phyloP scores from a whole-genome alignment of 1,140 invertebrate species.

The Archivesica marissinica region DNA sequence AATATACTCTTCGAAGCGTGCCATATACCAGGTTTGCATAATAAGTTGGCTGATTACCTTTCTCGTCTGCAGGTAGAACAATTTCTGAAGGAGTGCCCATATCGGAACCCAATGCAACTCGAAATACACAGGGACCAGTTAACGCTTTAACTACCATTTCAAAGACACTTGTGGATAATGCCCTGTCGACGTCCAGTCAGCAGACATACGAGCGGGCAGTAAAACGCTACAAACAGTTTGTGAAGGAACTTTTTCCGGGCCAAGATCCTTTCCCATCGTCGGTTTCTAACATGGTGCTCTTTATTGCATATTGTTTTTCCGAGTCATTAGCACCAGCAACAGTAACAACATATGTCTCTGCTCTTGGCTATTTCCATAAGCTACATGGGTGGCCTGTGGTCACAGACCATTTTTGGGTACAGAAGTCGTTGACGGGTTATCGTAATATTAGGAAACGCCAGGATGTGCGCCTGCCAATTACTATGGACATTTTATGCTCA shows the following conservation, averaged over 20 bases:
- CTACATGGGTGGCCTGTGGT: too few relatives aligned
- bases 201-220: constrained; percentile 36
- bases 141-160: not conserved
- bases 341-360: constrained; percentile 6
- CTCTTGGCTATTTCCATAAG: too few relatives aligned
- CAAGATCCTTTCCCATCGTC: not conserved
- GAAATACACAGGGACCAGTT: not conserved
- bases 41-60: constrained; percentile 50
- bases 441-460: too few relatives aligned
- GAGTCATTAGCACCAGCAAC: not conserved
- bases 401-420: too few relatives aligned
- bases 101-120: not conserved
- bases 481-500: not conserved
- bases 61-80: constrained; percentile 43
- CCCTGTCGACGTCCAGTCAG: not conserved
- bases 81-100: too few relatives aligned
- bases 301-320: constrained; percentile 19
- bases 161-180: not conserved
- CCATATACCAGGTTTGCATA: constrained; percentile 51
- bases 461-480: too few relatives aligned
- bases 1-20: constrained; percentile 56
- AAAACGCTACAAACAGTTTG: not conserved
- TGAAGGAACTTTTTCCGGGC: not conserved
- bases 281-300: not conserved
- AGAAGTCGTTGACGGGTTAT: too few relatives aligned